Base-by-base conservation (phyloP, 2,113 vertebrate genomes). In the Nothoprocta pentlandii region DNA sequence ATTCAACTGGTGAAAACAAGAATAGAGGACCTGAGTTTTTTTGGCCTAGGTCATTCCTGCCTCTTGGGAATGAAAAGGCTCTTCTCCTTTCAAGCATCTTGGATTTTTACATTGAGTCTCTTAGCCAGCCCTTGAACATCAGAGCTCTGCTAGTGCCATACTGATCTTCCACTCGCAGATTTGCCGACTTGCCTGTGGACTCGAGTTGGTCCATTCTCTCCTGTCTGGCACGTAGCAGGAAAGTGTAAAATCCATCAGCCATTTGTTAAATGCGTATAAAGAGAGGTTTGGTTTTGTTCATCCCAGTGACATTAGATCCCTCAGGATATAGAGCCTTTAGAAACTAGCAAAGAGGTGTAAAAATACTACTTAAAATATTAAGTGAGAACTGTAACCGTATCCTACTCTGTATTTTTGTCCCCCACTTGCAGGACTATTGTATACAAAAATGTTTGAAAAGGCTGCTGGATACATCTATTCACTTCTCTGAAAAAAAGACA, bases 331-430 rank as follows among this genome's bases (percentile, higher is more conserved):
- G 26, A 84, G 71, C 8, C 49, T 71, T 36, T 61, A 4, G 63
- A 80, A 86, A 63, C 6, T 47, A 64, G 69, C 62, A 85, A 66
- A 67, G 53, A 86, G 28, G 53, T 81, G 42, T 41, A 93, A 95
- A 94, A 75, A 56, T 81, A 47, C 5, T 61, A 2, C 81, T 89
- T 79, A 82, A 94, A 96, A 73, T 81, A 56, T 53, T 73, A 69
- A 49, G 19, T 47, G 74, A 47, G 80, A 87, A 87, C 22, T 81
- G 69, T 68, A 92, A 46, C 39, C 11, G 23, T 67, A 78, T 47
- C 53, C 25, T 61, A 17, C 9, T 46, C 47, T 39, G 26, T 63
- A 41, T 14, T 63, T 89, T 69, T 49, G 34, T 49, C 22, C 10
- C 21, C 34, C 32, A 66, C 39, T 69, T 30, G 20, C 16, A 61